Evolutionary conservation across 2,797 vertebrate genomes (phyloP), one percentile per base, ranked within the genome.

Genomic region (Graptemys geographica): DNA sequence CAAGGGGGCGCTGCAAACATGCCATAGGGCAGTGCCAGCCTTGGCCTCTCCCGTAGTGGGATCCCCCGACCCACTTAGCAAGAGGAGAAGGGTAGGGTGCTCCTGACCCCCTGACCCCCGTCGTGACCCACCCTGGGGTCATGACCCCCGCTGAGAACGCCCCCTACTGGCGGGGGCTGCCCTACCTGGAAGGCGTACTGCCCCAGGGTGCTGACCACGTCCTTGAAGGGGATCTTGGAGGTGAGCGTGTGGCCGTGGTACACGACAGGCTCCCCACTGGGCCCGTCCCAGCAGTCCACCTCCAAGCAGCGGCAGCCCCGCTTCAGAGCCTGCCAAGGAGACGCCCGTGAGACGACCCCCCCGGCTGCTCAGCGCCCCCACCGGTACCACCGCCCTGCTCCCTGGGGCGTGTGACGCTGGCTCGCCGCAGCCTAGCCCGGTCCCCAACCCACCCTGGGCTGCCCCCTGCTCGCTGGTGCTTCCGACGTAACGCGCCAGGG

Each of bases 161-260:
- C 31, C 84, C 4, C n/a, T 59, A 49, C 52, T 79, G 31, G 57
- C 23, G 96, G 74, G 56, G 79, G 80, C 96, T 86, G 62, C 87
- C 95, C 88, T 97, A 97, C 96, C 92, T 94, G 95, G 92, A 99
- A 99, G 89, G 99, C 99, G 2, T 99, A 99, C 86, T 99, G 99
- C 83, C 98, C 98, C 84, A 99, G 91, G 4, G 98, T 98, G 33
- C 98, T 96, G 92, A 99, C 97, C 3, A 99, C 98, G 41, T 99
- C 99, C 97, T 98, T 99, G 95, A 99, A 99, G n/a, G 98, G 98
- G 96, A 99, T 99, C 96, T 99, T 99, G 87, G 99, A 99, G 31
- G 99, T 99, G 89, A 99, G 97, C 3, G 99, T 99, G 97, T 99
- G 99, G 87, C 99, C 99, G 0, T 99, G 99, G 94, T 99, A 99